Evolutionary conservation across 2,113 vertebrate species (phyloP), one percentile per base, ranked within the genome.

Genomic region (Cyphomyrus plagiostoma): DNA sequence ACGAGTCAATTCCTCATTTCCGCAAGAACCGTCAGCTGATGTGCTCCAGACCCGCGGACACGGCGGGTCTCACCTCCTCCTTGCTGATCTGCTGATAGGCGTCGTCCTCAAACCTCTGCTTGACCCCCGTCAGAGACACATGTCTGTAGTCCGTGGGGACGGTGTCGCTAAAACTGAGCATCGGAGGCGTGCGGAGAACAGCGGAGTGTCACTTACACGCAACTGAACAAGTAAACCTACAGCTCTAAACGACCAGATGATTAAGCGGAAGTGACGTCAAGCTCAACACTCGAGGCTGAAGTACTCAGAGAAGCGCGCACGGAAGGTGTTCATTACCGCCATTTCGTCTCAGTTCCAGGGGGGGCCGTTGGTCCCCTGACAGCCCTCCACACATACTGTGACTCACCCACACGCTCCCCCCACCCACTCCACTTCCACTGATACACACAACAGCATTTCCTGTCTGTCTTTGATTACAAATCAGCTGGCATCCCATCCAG

Each of bases 51-150:
- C 8, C 7, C 10, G 42, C 45, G n/a, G 21, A 87, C 21, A 46
- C 23, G 74, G 86, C 46, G 26, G 23, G 86, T 74, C 91, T 52
- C 89, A 99, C 98, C 95, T 96, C 94, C 39, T 98, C 97, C 92
- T 96, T 97, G 91, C 98, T 97, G 92, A 99, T 98, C 88, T 97
- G 95, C 35, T 96, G 96, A 2, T 97, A 98, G 42, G 94, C 93
- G 26, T 97, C 96, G 52, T 99, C 98, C 92, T 99, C 98, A 91
- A 99, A 99, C 46, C 98, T 95, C 89, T 99, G 98, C 89, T 97
- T 98, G 3, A 99, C 98, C 0, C 98, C 98, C 0, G 96, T 98
- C 66, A 99, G 95, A 62, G 97, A 97, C 42, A 98, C 96, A 1
- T 99, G 97, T 90, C 98, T 95, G 62, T 98, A 97, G 92, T 99